Conservation (phyloP, 2,888 invertebrate species). For the Smittia aterrima region DNA sequence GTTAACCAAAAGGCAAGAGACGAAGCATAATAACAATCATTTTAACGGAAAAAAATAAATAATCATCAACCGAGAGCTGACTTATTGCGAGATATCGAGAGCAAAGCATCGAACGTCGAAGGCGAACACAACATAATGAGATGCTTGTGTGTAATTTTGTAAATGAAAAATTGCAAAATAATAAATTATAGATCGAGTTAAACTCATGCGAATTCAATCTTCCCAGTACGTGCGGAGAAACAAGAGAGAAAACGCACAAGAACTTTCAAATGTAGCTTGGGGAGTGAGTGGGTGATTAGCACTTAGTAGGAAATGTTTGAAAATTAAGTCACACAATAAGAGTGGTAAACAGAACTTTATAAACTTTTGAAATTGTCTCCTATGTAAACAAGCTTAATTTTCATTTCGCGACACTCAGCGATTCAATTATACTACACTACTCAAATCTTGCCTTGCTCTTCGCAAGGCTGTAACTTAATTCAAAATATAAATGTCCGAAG, state of each 20-base stretch:
- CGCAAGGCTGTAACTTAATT: too few species aligned
- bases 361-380: too few species aligned
- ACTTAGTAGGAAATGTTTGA: too few species aligned
- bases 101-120: conserved; percentile 21
- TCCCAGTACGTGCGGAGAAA: background rate
- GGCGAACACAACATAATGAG: conserved; percentile 6
- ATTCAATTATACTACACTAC: too few species aligned
- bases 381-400: too few species aligned
- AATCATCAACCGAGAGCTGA: conserved; percentile 19
- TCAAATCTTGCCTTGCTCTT: too few species aligned
- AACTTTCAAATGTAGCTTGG: background rate
- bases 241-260: background rate
- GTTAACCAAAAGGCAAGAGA: conserved; percentile 9
- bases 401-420: too few species aligned
- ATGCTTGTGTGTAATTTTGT: conserved; percentile 12
- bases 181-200: conserved; percentile 29
- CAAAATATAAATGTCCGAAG: background rate
- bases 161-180: conserved; percentile 35
- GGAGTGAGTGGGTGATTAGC: background rate
- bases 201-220: background rate
- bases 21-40: conserved; percentile 32
- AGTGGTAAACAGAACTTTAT: too few species aligned
- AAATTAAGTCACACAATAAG: too few species aligned
- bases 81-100: conserved; percentile 12
- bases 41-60: conserved; percentile 36